Conservation (phyloP, 2,888 invertebrate genomes). For the Pyrgus malvae region DNA sequence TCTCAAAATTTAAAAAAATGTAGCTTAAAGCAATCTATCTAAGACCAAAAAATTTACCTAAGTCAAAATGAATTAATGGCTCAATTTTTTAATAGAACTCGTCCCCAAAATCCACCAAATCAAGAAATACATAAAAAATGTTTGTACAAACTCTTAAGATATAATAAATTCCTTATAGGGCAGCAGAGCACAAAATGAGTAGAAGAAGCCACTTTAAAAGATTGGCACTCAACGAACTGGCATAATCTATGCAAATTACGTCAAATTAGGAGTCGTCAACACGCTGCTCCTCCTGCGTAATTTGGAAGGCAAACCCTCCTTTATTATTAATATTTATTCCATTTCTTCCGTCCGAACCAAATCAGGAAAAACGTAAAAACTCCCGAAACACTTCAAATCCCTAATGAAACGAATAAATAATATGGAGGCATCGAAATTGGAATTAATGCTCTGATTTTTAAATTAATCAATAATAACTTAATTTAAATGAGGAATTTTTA, state of each 20-base stretch:
- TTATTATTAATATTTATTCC: conserved; percentile 82
- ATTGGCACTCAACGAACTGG: conserved; percentile 81
- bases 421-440: conserved; percentile 36
- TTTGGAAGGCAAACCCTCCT: conserved; percentile 77
- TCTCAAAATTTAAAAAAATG: too few relatives aligned
- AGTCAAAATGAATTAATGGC: too few relatives aligned
- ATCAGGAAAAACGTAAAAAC: conserved; percentile 63
- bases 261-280: conserved; percentile 81
- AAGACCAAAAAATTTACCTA: too few relatives aligned
- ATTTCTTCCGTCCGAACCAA: conserved; percentile 59
- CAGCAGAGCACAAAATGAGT: conserved; percentile 74
- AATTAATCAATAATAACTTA: too few relatives aligned
- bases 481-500: too few relatives aligned
- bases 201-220: conserved; percentile 80
- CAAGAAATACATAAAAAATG: conserved; percentile 6
- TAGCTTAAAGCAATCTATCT: too few relatives aligned
- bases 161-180: conserved; percentile 73
- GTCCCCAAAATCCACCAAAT: neutral
- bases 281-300: conserved; percentile 69
- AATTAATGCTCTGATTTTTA: conserved; percentile 10
- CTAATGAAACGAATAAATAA: conserved; percentile 71
- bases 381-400: conserved; percentile 57
- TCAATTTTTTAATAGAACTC: neutral
- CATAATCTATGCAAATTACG: conserved; percentile 82
- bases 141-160: conserved; percentile 44